Evolutionary conservation across 2,113 vertebrate genomes (phyloP), one percentile per base, ranked within the genome.

Genomic region (Leptosomus discolor): DNA sequence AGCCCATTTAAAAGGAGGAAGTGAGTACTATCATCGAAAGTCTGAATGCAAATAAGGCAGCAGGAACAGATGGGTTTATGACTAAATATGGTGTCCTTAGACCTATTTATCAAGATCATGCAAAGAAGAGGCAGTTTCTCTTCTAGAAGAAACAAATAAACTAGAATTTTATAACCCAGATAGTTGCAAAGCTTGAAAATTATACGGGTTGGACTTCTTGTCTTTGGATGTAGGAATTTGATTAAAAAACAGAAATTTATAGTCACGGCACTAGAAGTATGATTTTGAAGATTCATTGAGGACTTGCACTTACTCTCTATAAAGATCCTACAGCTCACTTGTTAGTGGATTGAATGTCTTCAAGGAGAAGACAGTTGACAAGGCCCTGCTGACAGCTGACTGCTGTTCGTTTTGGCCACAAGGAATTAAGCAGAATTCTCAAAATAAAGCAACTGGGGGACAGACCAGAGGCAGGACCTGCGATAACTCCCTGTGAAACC

Each of bases 1-100:
- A 94, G 83, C 24, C 43, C 39, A 83, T 70, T 92, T 90, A 41
- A 83, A 94, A 90, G 48, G 17, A 76, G 9, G 50, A 83, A 80
- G 17, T 32, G 36, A 77, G 22, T 46, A 26, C n/a, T 61, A n/a
- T n/a, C n/a, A 69, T 8, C 4, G 21, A 54, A 78, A 79, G 29
- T 37, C 69, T 81, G 65, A 75, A 60, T 48, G 23, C 16, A 90
- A 92, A 69, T 41, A 83, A 45, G 29, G 13, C 45, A 92, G 24
- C 43, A 77, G 53, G 29, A 94, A 60, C 57, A 80, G 78, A 85
- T 65, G 60, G 4, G 19, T 60, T 88, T 90, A 57, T 64, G 75
- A 48, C 14, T 36, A 88, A 85, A 74, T 34, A 68, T 0, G 0
- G 26, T 50, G 23, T 71, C 10, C 45, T 81, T 51, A 70, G 32